These are phyloP conservation scores for Lemur catta DNA, from an alignment of 2,797 vertebrate species.

Conservation along the genomic window DNA sequence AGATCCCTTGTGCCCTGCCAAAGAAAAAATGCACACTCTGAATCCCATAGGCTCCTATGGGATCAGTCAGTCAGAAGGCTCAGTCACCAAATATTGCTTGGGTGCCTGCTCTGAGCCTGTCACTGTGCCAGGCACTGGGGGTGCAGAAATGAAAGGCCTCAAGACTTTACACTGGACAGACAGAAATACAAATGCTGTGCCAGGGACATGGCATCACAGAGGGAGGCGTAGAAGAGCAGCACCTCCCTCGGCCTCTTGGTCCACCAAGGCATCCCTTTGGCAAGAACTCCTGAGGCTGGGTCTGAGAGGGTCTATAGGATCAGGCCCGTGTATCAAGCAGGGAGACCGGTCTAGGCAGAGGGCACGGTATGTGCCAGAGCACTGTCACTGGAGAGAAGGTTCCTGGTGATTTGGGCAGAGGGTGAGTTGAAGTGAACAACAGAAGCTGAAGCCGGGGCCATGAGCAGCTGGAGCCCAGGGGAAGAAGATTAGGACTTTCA, in stretches of 20 bases:
- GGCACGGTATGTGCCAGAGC: background rate
- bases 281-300: background rate
- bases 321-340: background rate
- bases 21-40: background rate
- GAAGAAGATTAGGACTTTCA: background rate
- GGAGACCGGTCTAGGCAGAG: background rate
- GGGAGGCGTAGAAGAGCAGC: background rate
- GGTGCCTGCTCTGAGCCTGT: background rate
- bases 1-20: rapidly evolving
- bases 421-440: background rate
- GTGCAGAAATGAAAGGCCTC: background rate
- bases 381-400: background rate
- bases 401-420: background rate
- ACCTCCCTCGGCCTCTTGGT: background rate
- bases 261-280: background rate
- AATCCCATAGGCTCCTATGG: background rate
- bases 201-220: background rate
- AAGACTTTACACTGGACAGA: background rate
- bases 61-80: background rate
- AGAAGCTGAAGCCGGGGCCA: background rate
- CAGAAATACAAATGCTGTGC: background rate
- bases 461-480: background rate
- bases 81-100: background rate
- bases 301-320: background rate
- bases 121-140: background rate